Evolutionary conservation across 2,113 vertebrate genomes (phyloP).

Genomic region (Calyptomena viridis): DNA sequence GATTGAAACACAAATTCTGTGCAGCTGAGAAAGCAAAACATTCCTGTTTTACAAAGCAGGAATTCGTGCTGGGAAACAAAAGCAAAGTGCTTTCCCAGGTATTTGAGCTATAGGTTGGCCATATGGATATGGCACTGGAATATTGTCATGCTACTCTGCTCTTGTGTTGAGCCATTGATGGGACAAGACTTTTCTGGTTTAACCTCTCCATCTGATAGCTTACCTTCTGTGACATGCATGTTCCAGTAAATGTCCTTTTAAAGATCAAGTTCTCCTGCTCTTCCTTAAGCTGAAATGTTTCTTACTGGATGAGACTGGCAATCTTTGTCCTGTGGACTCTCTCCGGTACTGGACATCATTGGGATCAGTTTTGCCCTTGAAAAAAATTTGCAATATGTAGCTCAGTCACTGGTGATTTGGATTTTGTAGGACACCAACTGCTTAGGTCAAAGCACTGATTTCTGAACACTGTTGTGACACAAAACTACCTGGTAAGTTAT

Average conservation of each 20-base stretch:
- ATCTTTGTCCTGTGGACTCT: not conserved
- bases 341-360: not conserved
- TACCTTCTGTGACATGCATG: not conserved
- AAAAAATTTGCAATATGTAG: not conserved
- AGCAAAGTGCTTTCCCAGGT: not conserved
- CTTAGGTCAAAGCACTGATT: not conserved
- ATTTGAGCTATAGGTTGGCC: not conserved
- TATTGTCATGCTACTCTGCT: not conserved
- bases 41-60: not conserved
- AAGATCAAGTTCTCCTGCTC: not conserved
- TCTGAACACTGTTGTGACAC: not conserved
- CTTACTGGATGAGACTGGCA: fast-evolving
- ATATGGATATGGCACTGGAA: not conserved
- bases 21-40: not conserved
- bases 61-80: not conserved
- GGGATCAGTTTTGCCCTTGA: not conserved
- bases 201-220: not conserved
- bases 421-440: not conserved
- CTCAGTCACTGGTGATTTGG: not conserved
- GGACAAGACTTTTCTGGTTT: not conserved
- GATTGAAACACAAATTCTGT: not conserved
- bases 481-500: not conserved
- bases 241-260: not conserved
- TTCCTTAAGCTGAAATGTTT: not conserved
- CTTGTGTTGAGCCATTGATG: not conserved